These are phyloP conservation scores for Megaceryle maxima DNA, from an alignment of 2,113 vertebrate species.

Conservation along the genomic window DNA sequence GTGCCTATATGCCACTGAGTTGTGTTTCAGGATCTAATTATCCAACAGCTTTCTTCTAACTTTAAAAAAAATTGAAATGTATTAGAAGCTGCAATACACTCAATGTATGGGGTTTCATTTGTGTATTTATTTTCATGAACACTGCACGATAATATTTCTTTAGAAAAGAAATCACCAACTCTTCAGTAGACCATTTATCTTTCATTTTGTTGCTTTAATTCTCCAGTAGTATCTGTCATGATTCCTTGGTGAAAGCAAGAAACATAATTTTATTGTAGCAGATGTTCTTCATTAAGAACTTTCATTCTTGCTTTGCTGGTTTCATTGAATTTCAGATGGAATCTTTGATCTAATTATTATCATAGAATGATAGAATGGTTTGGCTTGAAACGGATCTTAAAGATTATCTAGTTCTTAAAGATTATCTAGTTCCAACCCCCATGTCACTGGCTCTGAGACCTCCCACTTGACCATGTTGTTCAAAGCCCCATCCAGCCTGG, in stretches of 20 bases:
- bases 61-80: background rate
- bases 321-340: background rate
- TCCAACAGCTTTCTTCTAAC: rapidly evolving
- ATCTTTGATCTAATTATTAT: background rate
- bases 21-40: background rate
- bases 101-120: background rate
- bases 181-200: background rate
- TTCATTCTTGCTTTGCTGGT: background rate
- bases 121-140: background rate
- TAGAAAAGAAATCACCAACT: background rate
- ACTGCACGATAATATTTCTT: background rate
- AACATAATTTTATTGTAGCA: background rate
- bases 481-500: too few relatives aligned
- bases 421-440: too few relatives aligned
- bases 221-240: background rate
- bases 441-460: too few relatives aligned
- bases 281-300: background rate
- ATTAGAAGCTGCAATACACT: background rate
- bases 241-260: background rate
- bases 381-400: too few relatives aligned
- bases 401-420: too few relatives aligned
- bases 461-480: too few relatives aligned
- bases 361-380: too few relatives aligned
- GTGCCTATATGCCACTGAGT: background rate
- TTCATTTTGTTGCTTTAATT: background rate